These are phyloP conservation scores for Crocuta crocuta DNA, from an alignment of 2,113 vertebrate genomes.

Conservation along the genomic window DNA sequence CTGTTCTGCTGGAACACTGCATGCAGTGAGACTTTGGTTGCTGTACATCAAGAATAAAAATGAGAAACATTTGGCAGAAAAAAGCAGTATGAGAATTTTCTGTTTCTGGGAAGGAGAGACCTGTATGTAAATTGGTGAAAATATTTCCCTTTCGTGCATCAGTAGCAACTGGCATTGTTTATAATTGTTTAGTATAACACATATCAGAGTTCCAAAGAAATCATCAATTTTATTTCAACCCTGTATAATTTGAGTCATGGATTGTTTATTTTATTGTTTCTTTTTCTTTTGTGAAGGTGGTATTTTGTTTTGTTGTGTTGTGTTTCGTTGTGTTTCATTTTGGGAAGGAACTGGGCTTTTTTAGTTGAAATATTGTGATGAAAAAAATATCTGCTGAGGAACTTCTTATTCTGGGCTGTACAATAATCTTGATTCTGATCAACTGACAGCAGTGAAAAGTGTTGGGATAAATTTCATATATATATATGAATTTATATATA, in stretches of 20 bases:
- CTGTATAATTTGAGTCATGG: neutral
- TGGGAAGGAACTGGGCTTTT: neutral
- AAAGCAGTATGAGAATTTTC: neutral
- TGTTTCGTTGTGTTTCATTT: neutral
- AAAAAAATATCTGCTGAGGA: neutral
- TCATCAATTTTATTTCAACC: neutral
- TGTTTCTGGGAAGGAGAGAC: neutral
- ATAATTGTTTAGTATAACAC: neutral
- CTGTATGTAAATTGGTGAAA: neutral
- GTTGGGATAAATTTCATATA: neutral
- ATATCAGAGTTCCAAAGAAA: neutral
- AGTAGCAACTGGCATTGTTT: neutral
- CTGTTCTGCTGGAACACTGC: neutral
- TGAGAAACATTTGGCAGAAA: neutral
- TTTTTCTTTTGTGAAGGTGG: neutral
- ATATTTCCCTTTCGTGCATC: neutral
- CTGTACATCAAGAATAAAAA: neutral
- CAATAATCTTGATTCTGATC: neutral
- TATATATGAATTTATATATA: neutral
- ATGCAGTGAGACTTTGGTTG: neutral
- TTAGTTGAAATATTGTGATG: neutral
- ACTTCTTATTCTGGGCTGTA: neutral
- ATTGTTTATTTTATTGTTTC: neutral
- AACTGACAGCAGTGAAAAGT: neutral
- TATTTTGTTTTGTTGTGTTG: neutral